A percentile compares a stretch with the other conserved stretches of the same genome.
These are phyloP conservation scores for Podabrus alpinus DNA, from an alignment of 2,888 invertebrate genomes.

Conservation along the genomic window DNA sequence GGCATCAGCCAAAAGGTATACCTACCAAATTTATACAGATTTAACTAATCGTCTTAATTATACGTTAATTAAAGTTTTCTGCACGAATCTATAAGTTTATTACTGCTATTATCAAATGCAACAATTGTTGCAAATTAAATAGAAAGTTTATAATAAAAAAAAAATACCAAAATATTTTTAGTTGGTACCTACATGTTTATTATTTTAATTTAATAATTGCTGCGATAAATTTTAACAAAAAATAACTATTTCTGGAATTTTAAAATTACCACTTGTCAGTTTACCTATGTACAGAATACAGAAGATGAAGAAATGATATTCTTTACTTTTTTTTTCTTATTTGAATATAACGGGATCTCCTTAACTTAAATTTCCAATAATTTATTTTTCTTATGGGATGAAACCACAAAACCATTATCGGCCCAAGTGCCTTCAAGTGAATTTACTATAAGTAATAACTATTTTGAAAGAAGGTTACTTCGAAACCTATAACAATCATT, in stretches of 20 bases:
- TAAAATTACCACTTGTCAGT: neutral
- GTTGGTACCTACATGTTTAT: neutral
- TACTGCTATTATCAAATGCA: neutral
- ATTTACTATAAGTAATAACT: neutral
- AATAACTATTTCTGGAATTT: neutral
- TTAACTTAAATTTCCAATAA: too few relatives aligned
- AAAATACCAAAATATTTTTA: neutral
- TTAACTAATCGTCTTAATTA: conserved; percentile 22
- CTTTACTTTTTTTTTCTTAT: neutral
- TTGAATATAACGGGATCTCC: neutral
- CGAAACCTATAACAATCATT: neutral
- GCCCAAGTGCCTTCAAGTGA: neutral
- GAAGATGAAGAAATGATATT: too few relatives aligned
- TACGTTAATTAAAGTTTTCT: conserved; percentile 17
- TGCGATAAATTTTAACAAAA: neutral
- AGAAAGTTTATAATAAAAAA: neutral
- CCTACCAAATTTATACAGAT: conserved; percentile 18
- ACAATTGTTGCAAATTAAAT: neutral
- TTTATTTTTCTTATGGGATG: neutral
- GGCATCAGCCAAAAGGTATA: conserved; percentile 17
- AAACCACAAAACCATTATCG: neutral
- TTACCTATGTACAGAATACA: too few relatives aligned
- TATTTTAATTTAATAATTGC: neutral
- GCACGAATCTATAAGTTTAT: conserved; percentile 11
- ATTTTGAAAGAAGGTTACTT: neutral